Percentiles rank a stretch among this genome's conserved stretches.
phyloP scores from a whole-genome alignment of 2,888 invertebrate species.

The Sylvicola fuscatus region DNA sequence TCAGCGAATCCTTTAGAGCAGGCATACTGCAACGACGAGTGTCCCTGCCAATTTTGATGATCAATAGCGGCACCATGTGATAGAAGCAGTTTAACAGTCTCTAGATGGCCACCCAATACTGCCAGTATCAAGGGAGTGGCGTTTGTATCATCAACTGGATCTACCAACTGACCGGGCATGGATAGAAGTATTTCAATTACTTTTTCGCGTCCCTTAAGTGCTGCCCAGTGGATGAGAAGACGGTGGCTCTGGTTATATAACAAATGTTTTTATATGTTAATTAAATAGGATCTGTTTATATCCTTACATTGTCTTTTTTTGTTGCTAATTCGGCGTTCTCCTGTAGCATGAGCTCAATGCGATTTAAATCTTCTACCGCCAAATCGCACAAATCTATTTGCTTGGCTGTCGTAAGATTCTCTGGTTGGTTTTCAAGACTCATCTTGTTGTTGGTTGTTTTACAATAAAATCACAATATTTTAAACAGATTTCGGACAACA shows the following conservation, averaged over 20 bases:
- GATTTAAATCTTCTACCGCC: no score
- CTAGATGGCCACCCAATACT: constrained; percentile 6
- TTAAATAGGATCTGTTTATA: no score
- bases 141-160: constrained; percentile 6
- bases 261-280: no score
- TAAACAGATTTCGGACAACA: no score
- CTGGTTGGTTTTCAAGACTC: no score
- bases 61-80: constrained; percentile 7
- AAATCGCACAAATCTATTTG: no score
- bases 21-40: constrained; percentile 7
- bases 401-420: no score
- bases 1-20: constrained; percentile 6
- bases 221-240: background rate
- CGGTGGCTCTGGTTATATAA: background rate
- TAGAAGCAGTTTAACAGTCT: constrained; percentile 4
- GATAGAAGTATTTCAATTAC: background rate
- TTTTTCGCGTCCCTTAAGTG: background rate
- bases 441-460: no score
- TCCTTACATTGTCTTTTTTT: no score
- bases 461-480: no score
- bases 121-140: constrained; percentile 7
- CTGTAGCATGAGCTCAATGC: no score
- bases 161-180: background rate
- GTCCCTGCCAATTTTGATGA: constrained; percentile 6
- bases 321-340: no score